Percentiles rank a stretch among this genome's conserved stretches.
Conservation (phyloP, 2,797 vertebrate genomes). For the Epinephelus malabaricus region DNA sequence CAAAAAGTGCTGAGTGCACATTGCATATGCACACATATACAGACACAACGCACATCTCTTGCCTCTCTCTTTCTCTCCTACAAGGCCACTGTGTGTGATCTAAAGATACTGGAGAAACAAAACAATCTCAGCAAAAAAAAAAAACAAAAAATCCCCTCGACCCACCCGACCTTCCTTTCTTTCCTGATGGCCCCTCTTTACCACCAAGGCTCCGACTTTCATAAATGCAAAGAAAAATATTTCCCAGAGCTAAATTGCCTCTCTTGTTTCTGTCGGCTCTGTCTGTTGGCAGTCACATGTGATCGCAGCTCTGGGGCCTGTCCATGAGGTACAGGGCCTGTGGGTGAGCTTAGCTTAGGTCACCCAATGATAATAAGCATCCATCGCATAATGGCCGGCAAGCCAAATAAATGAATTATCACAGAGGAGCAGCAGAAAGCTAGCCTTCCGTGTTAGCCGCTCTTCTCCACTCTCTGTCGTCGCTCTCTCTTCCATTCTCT, state of each 20-base stretch:
- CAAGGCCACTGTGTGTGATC: conserved; percentile 61
- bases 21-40: conserved; percentile 47
- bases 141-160: conserved; percentile 22
- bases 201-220: conserved; percentile 53
- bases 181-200: conserved; percentile 48
- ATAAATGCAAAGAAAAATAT: conserved; percentile 77
- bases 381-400: conserved; percentile 72
- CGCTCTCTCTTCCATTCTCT: not conserved
- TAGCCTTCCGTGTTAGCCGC: conserved; percentile 64
- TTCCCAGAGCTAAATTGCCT: conserved; percentile 76
- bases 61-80: conserved; percentile 39
- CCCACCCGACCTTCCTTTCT: conserved; percentile 37
- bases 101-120: conserved; percentile 54
- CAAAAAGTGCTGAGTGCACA: conserved; percentile 69
- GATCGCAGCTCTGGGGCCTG: conserved; percentile 75
- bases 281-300: conserved; percentile 75
- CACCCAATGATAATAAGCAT: conserved; percentile 86
- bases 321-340: conserved; percentile 70
- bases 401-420: conserved; percentile 84
- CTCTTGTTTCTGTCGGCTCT: conserved; percentile 67
- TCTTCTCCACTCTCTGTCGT: conserved; percentile 42
- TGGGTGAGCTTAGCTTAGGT: conserved; percentile 78
- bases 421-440: conserved; percentile 52
- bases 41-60: conserved; percentile 34
- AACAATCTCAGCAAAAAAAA: conserved; percentile 40